phyloP scores from a whole-genome alignment of 2,113 vertebrate genomes.

The Ia io region DNA sequence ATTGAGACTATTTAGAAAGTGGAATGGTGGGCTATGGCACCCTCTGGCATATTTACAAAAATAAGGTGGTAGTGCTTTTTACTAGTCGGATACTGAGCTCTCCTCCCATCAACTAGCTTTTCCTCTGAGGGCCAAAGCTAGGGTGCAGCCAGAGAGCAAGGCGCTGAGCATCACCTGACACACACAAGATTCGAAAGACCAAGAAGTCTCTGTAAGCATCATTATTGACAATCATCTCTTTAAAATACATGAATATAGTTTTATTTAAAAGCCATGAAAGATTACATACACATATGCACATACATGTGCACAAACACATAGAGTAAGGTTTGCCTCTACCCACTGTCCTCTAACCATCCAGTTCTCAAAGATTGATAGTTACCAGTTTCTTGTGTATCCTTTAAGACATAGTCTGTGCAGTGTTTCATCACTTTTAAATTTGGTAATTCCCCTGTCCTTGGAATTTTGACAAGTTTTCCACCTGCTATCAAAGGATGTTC shows the following conservation, averaged over 20 bases:
- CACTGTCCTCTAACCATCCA: background rate
- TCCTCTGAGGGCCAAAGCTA: background rate
- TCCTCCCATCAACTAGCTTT: background rate
- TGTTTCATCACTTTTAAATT: slow-evolving; percentile 21
- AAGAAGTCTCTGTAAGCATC: background rate
- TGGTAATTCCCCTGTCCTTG: background rate
- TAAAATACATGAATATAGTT: background rate
- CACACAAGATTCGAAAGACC: background rate
- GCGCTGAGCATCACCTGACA: background rate
- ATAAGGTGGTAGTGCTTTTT: background rate
- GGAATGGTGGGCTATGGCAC: background rate
- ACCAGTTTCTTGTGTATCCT: background rate
- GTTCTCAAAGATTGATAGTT: background rate
- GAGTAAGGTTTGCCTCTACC: background rate
- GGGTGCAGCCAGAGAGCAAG: background rate
- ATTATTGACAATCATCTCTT: background rate
- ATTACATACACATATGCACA: background rate
- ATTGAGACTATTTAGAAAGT: background rate
- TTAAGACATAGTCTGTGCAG: background rate
- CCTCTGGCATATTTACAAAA: background rate
- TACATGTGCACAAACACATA: background rate
- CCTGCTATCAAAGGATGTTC: background rate
- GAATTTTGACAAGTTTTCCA: slow-evolving; percentile 33
- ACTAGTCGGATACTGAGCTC: background rate
- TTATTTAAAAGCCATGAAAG: background rate